phyloP scores from a whole-genome alignment of 2,888 invertebrate species.

The Lasioglossum malachurum region DNA sequence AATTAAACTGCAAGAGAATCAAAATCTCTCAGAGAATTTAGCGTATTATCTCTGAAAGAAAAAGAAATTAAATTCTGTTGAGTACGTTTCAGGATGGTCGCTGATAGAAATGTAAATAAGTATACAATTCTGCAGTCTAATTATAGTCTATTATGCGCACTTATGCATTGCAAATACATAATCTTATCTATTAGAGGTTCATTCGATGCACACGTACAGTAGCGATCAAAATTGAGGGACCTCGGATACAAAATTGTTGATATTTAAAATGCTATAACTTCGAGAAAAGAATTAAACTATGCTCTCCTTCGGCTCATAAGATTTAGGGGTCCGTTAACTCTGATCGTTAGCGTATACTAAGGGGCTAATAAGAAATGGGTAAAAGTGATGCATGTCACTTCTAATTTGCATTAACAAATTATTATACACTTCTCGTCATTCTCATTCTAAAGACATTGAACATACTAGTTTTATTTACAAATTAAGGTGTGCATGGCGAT shows the following conservation, averaged over 20 bases:
- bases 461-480: background rate
- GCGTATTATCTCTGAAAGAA: background rate
- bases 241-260: background rate
- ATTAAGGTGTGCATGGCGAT: background rate
- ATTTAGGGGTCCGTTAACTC: background rate
- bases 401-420: background rate
- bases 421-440: background rate
- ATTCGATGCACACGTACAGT: background rate
- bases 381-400: conserved; percentile 9
- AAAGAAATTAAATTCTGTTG: background rate
- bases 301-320: too few relatives aligned
- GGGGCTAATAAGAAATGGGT: background rate
- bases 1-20: background rate
- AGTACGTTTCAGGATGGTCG: background rate
- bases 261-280: background rate
- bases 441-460: background rate
- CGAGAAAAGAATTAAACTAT: too few relatives aligned
- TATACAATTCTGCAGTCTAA: background rate
- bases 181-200: background rate
- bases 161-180: background rate
- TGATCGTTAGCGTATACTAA: background rate
- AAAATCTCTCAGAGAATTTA: background rate
- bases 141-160: background rate
- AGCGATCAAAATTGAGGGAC: background rate
- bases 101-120: background rate